A percentile compares a stretch with the other conserved stretches of the same genome.
Conservation (phyloP, 1,140 invertebrate genomes). For the Eupristina koningsbergeri region DNA sequence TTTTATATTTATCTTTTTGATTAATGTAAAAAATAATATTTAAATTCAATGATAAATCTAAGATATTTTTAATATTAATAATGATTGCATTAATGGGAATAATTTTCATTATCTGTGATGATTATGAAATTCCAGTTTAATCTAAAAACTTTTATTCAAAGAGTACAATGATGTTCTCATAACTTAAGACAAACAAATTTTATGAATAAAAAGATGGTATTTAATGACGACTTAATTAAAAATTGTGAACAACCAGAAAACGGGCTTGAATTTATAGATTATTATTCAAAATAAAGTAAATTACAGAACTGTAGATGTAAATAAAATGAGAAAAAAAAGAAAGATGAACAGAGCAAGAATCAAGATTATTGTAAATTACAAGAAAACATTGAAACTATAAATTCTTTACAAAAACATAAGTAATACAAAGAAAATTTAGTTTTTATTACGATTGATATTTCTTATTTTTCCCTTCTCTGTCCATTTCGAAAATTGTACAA, state of each 20-base stretch:
- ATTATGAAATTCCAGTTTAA: too few relatives aligned
- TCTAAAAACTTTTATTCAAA: not conserved
- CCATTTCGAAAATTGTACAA: too few relatives aligned
- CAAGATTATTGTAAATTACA: not conserved
- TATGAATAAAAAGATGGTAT: not conserved
- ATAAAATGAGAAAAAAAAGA: not conserved
- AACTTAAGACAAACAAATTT: conserved; percentile 23
- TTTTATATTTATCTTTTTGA: too few relatives aligned
- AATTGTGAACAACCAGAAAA: not conserved
- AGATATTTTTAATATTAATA: not conserved
- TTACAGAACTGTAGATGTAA: too few relatives aligned
- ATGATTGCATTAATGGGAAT: not conserved
- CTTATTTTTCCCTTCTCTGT: too few relatives aligned
- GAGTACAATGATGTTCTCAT: conserved; percentile 20
- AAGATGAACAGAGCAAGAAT: not conserved
- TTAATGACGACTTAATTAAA: conserved; percentile 21
- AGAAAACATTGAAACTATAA: not conserved
- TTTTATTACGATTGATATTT: too few relatives aligned
- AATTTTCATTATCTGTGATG: not conserved
- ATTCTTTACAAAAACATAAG: not conserved
- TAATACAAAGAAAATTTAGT: conserved; percentile 7
- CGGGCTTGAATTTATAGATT: not conserved
- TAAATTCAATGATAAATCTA: too few relatives aligned
- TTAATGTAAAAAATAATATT: too few relatives aligned
- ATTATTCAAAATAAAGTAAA: too few relatives aligned